A percentile compares a stretch with the other conserved stretches of the same genome.
phyloP scores from a whole-genome alignment of 2,113 vertebrate species.

The Ceratotherium simum region DNA sequence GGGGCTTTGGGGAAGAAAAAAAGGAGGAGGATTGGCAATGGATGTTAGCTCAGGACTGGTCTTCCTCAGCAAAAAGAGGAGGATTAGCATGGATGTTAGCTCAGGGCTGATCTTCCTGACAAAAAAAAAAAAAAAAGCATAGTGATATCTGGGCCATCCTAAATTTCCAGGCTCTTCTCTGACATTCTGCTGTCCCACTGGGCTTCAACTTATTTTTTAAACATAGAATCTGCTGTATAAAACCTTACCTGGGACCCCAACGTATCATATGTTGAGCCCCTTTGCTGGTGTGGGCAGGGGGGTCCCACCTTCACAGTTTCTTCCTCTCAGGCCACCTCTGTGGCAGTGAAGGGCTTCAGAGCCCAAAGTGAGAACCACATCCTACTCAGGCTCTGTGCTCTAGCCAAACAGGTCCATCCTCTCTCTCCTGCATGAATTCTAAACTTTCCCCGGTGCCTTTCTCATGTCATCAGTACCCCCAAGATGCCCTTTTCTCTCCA shows the following conservation, averaged over 20 bases:
- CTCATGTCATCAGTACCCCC: not conserved
- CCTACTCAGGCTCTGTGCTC: fast-evolving
- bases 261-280: fast-evolving
- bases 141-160: not conserved
- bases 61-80: too few species aligned
- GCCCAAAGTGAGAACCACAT: not conserved
- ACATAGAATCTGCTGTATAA: not conserved
- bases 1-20: too few species aligned
- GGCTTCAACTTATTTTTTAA: not conserved
- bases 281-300: not conserved
- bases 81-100: too few species aligned
- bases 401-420: too few species aligned
- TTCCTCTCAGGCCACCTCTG: not conserved
- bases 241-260: not conserved
- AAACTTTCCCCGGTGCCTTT: fast-evolving
- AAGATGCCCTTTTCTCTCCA: not conserved
- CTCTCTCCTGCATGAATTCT: fast-evolving
- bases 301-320: not conserved
- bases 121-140: too few species aligned
- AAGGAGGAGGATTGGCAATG: too few species aligned
- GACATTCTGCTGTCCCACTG: fast-evolving
- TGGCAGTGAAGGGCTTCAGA: not conserved
- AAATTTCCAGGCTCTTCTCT: not conserved
- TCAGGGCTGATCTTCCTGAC: too few species aligned
- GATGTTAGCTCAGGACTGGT: too few species aligned